Percentiles rank a stretch among this genome's conserved stretches.
These are phyloP conservation scores for Ambastaia sidthimunki DNA, from an alignment of 2,797 vertebrate genomes.

Conservation along the genomic window DNA sequence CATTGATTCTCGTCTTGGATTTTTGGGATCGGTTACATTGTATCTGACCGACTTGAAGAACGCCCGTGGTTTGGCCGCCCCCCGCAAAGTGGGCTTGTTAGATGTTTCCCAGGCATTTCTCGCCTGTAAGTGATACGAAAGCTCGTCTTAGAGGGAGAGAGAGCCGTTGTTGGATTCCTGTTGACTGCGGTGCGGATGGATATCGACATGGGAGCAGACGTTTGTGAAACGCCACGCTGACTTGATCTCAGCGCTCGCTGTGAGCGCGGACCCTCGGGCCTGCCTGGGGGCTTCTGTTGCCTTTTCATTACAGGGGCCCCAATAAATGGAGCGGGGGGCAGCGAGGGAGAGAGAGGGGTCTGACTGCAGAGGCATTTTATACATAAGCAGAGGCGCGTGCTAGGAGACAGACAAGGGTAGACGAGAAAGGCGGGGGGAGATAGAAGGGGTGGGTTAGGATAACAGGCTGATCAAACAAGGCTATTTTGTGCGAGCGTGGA, in stretches of 20 bases:
- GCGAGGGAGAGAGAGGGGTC: slow-evolving; percentile 54
- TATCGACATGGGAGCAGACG: slow-evolving; percentile 73
- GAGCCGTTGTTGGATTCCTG: slow-evolving; percentile 72
- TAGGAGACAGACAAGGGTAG: slow-evolving; percentile 60
- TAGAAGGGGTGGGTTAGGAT: slow-evolving; percentile 63
- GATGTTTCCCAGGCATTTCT: slow-evolving; percentile 56
- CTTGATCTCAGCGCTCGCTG: slow-evolving; percentile 75
- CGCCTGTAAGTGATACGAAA: slow-evolving; percentile 58
- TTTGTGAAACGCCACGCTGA: slow-evolving; percentile 73
- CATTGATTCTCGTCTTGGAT: slow-evolving; percentile 52
- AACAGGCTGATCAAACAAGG: slow-evolving; percentile 81
- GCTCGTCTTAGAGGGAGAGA: slow-evolving; percentile 47
- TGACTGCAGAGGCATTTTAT: slow-evolving; percentile 69
- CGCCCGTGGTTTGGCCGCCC: slow-evolving; percentile 28
- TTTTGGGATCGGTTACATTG: slow-evolving; percentile 38
- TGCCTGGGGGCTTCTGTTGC: slow-evolving; percentile 72
- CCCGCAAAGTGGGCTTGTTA: slow-evolving; percentile 28
- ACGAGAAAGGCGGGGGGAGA: slow-evolving; percentile 30
- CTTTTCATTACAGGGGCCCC: slow-evolving; percentile 78
- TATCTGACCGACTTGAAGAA: slow-evolving; percentile 8
- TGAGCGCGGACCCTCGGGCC: slow-evolving; percentile 73
- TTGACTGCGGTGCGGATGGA: slow-evolving; percentile 69
- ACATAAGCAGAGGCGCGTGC: slow-evolving; percentile 67
- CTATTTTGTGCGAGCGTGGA: slow-evolving; percentile 79
- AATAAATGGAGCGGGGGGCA: slow-evolving; percentile 68